phyloP scores from a whole-genome alignment of 2,888 invertebrate genomes.

The Lottia gigantea region DNA sequence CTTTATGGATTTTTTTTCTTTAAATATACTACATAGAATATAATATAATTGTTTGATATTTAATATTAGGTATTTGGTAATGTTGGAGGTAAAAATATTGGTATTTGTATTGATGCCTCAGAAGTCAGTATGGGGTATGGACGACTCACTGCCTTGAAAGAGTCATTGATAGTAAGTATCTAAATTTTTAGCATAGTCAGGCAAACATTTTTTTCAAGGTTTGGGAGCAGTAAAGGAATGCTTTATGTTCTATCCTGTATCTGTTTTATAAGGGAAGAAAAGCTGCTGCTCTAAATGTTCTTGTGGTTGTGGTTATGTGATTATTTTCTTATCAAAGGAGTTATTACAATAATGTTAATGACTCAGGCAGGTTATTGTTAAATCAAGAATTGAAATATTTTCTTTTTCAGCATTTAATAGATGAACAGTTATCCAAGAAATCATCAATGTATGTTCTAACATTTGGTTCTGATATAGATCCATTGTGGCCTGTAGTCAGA shows the following conservation, averaged over 20 bases:
- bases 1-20: no score
- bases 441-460: constrained; percentile 60
- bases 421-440: constrained; percentile 66
- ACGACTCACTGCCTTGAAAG: constrained; percentile 61
- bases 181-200: not conserved
- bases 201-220: no score
- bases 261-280: no score
- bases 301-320: no score
- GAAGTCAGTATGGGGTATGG: constrained; percentile 68
- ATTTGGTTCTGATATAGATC: constrained; percentile 62
- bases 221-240: no score
- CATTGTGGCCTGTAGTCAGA: constrained; percentile 62
- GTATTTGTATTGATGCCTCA: constrained; percentile 64
- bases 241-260: no score
- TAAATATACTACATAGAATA: not conserved
- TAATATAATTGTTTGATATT: not conserved
- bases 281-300: no score
- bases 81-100: constrained; percentile 61
- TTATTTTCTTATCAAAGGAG: no score
- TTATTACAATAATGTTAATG: not conserved
- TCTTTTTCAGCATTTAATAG: constrained; percentile 63
- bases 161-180: constrained; percentile 61
- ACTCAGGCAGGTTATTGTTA: not conserved
- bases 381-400: not conserved
- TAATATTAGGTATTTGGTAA: constrained; percentile 64